phyloP scores from a whole-genome alignment of 2,888 invertebrate species.

The Ichneumon xanthorius region DNA sequence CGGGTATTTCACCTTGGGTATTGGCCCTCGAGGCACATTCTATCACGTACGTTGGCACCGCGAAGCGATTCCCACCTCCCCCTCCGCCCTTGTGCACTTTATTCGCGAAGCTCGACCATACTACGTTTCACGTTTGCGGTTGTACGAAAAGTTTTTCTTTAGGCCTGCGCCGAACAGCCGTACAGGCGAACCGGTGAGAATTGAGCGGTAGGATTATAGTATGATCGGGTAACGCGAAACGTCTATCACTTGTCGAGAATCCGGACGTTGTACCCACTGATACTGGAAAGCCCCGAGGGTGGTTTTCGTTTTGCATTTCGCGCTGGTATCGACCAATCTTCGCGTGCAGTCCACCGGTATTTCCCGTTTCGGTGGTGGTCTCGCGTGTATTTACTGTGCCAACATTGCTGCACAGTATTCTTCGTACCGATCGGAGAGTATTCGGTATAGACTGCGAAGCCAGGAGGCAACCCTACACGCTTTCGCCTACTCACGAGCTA shows the following conservation, averaged over 20 bases:
- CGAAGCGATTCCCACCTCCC: background rate
- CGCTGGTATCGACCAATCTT: constrained; percentile 70
- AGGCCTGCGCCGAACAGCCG: constrained; percentile 10
- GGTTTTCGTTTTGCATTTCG: constrained; percentile 49
- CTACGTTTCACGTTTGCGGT: background rate
- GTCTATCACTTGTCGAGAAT: constrained; percentile 63
- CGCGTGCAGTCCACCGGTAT: constrained; percentile 60
- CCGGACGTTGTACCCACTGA: constrained; percentile 59
- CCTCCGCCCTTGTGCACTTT: constrained; percentile 3
- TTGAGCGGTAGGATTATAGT: constrained; percentile 46
- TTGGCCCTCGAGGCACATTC: constrained; percentile 32
- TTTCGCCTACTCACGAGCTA: constrained; percentile 57
- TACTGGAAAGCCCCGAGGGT: constrained; percentile 35
- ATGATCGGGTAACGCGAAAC: constrained; percentile 50
- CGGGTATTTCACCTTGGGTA: background rate
- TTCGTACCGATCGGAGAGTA: background rate
- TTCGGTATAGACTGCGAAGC: constrained; percentile 32
- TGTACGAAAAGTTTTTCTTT: constrained; percentile 52
- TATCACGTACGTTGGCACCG: constrained; percentile 44
- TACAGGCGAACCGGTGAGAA: constrained; percentile 7
- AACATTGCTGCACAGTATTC: background rate
- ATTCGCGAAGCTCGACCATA: background rate
- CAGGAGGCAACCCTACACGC: constrained; percentile 47
- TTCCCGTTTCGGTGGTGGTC: constrained; percentile 7
- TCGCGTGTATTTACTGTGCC: background rate